Conservation (phyloP, 2,888 invertebrate genomes). For the Hemicrepidius hirtus region DNA sequence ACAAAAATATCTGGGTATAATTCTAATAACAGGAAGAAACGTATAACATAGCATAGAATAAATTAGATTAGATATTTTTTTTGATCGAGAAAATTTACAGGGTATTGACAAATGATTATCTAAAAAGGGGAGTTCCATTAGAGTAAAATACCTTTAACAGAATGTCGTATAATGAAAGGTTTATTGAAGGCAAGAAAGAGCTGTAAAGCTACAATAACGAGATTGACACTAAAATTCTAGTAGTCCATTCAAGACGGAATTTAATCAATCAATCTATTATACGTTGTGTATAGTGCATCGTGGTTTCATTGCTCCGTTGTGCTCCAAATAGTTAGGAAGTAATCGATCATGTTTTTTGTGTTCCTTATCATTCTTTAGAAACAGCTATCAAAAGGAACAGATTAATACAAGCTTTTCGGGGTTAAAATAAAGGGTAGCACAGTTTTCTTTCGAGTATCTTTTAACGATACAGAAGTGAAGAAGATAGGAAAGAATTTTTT, state of each 20-base stretch:
- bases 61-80: too few species aligned
- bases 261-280: slow-evolving; percentile 37
- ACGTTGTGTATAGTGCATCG: slow-evolving; percentile 14
- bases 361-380: slow-evolving; percentile 21
- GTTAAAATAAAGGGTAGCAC: neutral
- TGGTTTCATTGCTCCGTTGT: slow-evolving; percentile 22
- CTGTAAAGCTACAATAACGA: slow-evolving; percentile 33
- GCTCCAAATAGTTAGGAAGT: slow-evolving; percentile 9
- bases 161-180: slow-evolving; percentile 17
- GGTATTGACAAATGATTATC: neutral
- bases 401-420: slow-evolving; percentile 19
- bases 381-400: slow-evolving; percentile 14
- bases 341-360: slow-evolving; percentile 32
- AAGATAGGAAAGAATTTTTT: too few species aligned
- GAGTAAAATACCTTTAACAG: slow-evolving; percentile 7
- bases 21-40: too few species aligned
- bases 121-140: neutral
- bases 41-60: too few species aligned
- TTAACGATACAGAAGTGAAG: too few species aligned
- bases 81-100: too few species aligned
- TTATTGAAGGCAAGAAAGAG: slow-evolving; percentile 34
- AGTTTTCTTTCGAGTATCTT: too few species aligned
- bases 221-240: slow-evolving; percentile 34
- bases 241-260: slow-evolving; percentile 17
- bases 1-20: too few species aligned